Base-by-base conservation (phyloP, 1,140 invertebrate species). In the Drosophila triauraria region DNA sequence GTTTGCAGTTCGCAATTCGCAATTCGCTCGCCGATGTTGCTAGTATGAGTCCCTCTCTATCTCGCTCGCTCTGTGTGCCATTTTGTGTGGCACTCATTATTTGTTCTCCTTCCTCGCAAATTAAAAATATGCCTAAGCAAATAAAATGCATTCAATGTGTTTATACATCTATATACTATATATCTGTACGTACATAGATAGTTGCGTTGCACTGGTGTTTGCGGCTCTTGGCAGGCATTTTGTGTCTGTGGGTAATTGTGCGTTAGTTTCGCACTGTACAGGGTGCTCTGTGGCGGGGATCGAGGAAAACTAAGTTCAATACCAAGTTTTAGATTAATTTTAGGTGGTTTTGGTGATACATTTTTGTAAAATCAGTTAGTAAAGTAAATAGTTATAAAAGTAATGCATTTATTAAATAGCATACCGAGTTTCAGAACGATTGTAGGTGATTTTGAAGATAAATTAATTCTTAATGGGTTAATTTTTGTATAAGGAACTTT, bases 61-160 rank as follows among this genome's bases (percentile, higher is more conserved):
- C 35, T 58, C 44, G 64, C 27, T 75, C 54, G 48, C 30, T 59
- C 65, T 48, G 40, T 61, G 53, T 78, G 70, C 54, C 42, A 48
- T 65, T 78, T 69, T 63, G 59, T 61, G 72, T 57, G n/a, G 68
- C 44, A 74, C 78, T 78, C 77, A 78, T 75, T 91, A 81, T 91
- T 87, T 91, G 76, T 85, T 92, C 91, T 92, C 91, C 91, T 91
- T 92, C 86, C 91, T 92, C 81, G 86, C 83, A 87, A 90, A 83
- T 83, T 77, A 84, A 84, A 91, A 91, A 80, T 91, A 82, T 91
- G 88, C 81, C 88, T 84, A 91, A 84, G 83, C 83, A 82, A 87
- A 87, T 91, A 91, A 71, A 83, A 91, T 82, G 76, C 70, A 80
- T 74, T 65, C 76, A 79, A 80, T 79, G 67, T 54, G 57, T 27